Conservation (phyloP, 1,140 invertebrate genomes). For the Drosophila ficusphila region DNA sequence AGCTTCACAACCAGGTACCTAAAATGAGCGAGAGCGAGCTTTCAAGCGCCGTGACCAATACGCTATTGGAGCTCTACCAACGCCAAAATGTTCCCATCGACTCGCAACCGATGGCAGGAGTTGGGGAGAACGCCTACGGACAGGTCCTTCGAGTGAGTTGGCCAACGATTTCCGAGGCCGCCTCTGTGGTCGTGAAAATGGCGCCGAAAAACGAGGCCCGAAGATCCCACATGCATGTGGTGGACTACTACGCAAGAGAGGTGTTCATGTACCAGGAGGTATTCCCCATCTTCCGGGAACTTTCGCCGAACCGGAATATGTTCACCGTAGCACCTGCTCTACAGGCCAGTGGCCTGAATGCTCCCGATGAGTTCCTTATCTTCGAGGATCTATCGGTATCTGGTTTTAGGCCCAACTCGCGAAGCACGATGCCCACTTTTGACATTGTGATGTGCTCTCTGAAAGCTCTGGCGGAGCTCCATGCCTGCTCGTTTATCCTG, state of each 20-base stretch:
- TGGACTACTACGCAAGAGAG: conserved; percentile 57
- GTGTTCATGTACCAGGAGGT: conserved; percentile 61
- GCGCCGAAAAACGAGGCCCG: conserved; percentile 61
- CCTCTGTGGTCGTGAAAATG: conserved; percentile 52
- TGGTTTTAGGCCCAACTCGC: conserved; percentile 35
- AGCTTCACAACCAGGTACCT: background rate
- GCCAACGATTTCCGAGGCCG: conserved; percentile 5
- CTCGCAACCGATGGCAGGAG: conserved; percentile 42
- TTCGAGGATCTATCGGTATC: conserved; percentile 51
- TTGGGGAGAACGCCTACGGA: conserved; percentile 67
- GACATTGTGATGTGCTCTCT: conserved; percentile 50
- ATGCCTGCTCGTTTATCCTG: conserved; percentile 61
- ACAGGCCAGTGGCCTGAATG: conserved; percentile 16
- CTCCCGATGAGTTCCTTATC: conserved; percentile 56
- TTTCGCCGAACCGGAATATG: background rate
- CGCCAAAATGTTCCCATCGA: conserved; percentile 16
- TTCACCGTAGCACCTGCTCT: conserved; percentile 45
- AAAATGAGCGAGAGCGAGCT: conserved; percentile 41
- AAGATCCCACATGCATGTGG: conserved; percentile 55
- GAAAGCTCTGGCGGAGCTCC: conserved; percentile 53
- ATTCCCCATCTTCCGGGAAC: conserved; percentile 34
- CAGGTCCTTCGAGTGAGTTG: conserved; percentile 49
- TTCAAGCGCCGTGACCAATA: conserved; percentile 24
- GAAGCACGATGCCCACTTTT: conserved; percentile 48
- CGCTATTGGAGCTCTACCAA: conserved; percentile 29